phyloP scores from a whole-genome alignment of 2,797 vertebrate genomes.

The Leptatherina wallacei region DNA sequence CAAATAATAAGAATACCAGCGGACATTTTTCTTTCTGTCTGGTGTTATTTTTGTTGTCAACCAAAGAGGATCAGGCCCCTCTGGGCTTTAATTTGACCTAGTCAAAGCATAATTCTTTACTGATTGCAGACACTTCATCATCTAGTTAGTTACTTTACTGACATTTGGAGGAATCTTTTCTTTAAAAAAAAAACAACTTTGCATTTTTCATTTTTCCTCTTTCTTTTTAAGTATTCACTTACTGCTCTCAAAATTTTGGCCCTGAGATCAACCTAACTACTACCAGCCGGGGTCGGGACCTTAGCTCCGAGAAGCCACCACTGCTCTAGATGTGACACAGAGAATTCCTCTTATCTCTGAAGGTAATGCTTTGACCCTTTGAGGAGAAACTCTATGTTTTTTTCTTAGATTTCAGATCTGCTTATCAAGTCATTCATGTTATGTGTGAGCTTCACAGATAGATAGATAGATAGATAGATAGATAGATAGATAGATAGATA shows the following conservation, averaged over 20 bases:
- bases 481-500: conserved; percentile 42
- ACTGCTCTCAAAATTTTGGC: conserved; percentile 22
- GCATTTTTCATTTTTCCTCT: neutral
- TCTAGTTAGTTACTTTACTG: conserved; percentile 25
- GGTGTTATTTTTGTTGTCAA: neutral
- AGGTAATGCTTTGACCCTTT: conserved; percentile 66
- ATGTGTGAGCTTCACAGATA: neutral
- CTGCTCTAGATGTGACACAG: conserved; percentile 71
- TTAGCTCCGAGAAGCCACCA: conserved; percentile 56
- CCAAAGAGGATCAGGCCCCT: conserved; percentile 25
- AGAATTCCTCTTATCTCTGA: conserved; percentile 76
- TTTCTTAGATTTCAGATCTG: neutral
- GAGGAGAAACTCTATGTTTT: neutral
- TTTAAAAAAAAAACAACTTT: no score
- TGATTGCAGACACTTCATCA: conserved; percentile 5
- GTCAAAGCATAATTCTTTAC: conserved; percentile 9
- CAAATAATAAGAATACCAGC: conserved; percentile 5
- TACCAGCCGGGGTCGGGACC: conserved; percentile 61
- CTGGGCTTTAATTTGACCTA: conserved; percentile 25
- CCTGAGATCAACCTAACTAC: conserved; percentile 44
- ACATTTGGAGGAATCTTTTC: conserved; percentile 9
- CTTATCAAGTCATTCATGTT: conserved; percentile 20
- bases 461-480: conserved; percentile 30
- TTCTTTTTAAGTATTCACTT: neutral
- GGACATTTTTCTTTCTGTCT: conserved; percentile 9